These are phyloP conservation scores for Parauchenoglanis punctatus DNA, from an alignment of 2,797 vertebrate genomes.

Conservation along the genomic window DNA sequence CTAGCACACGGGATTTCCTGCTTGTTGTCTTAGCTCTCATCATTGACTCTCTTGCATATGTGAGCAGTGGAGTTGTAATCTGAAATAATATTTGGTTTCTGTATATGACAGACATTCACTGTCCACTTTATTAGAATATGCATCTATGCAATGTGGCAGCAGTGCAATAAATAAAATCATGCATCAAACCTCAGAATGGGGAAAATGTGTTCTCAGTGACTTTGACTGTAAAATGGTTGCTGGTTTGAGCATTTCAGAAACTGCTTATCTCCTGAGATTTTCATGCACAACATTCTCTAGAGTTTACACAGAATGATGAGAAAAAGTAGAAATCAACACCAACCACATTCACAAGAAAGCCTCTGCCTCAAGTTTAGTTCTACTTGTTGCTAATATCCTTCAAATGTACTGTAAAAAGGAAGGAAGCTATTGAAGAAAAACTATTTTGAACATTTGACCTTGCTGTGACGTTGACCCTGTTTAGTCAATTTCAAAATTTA, in stretches of 20 bases:
- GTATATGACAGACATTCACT: not conserved
- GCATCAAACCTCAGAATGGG: not conserved
- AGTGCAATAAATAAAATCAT: not conserved
- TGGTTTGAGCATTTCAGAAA: not conserved
- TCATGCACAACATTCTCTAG: not conserved
- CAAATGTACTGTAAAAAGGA: not conserved
- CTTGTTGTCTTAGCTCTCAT: constrained; percentile 64
- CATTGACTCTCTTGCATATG: constrained; percentile 53
- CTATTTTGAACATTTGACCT: not conserved
- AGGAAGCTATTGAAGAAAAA: not conserved
- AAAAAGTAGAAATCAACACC: not conserved
- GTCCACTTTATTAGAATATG: not conserved
- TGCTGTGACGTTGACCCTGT: not conserved
- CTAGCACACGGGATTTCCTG: constrained; percentile 75
- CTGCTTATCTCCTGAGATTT: not conserved
- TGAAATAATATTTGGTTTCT: not conserved
- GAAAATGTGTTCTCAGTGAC: not conserved
- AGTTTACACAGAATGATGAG: not conserved
- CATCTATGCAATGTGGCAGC: too few relatives aligned
- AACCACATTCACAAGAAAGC: not conserved
- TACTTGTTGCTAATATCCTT: not conserved
- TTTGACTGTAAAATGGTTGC: not conserved
- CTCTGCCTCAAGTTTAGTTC: not conserved
- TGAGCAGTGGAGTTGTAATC: not conserved
- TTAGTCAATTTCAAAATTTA: not conserved